A percentile compares a stretch with the other conserved stretches of the same genome.
phyloP scores from a whole-genome alignment of 1,140 invertebrate genomes.

The Drosophila mojavensis region DNA sequence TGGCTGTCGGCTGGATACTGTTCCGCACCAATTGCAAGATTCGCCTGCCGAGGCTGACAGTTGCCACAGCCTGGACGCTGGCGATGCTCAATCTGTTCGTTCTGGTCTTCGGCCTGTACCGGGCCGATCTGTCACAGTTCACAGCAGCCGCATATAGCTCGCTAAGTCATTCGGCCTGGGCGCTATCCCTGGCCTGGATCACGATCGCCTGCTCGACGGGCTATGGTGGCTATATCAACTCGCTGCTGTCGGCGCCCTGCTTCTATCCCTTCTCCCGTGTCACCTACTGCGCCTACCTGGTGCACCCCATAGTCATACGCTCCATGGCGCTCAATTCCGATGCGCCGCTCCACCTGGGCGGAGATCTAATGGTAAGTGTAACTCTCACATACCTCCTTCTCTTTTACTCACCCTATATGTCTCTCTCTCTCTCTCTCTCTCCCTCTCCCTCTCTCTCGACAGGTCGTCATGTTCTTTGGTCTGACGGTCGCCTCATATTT shows the following conservation, averaged over 20 bases:
- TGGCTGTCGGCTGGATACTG: constrained; percentile 92
- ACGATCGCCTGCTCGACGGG: constrained; percentile 95
- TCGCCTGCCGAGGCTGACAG: constrained; percentile 89
- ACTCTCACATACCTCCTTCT: neutral
- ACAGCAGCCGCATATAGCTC: constrained; percentile 92
- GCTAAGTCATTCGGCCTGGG: constrained; percentile 93
- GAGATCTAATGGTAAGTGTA: constrained; percentile 88
- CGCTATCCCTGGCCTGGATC: constrained; percentile 92
- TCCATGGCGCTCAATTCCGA: constrained; percentile 90
- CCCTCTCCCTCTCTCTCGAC: constrained; percentile 26
- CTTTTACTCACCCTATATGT: neutral
- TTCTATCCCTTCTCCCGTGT: constrained; percentile 93
- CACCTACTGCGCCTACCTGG: constrained; percentile 92
- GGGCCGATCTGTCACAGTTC: constrained; percentile 88
- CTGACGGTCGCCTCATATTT: constrained; percentile 90
- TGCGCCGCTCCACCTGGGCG: constrained; percentile 91
- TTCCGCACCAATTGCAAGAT: constrained; percentile 93
- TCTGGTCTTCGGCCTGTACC: constrained; percentile 91
- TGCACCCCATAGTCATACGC: constrained; percentile 92
- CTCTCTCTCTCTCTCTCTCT: neutral
- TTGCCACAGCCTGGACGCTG: constrained; percentile 88
- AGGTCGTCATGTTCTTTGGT: constrained; percentile 91
- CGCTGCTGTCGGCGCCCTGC: constrained; percentile 89
- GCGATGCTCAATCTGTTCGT: constrained; percentile 88
- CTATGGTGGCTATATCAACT: constrained; percentile 91